A percentile compares a stretch with the other conserved stretches of the same genome.
Conservation (phyloP, 2,888 invertebrate species). For the Tenodera sinensis region DNA sequence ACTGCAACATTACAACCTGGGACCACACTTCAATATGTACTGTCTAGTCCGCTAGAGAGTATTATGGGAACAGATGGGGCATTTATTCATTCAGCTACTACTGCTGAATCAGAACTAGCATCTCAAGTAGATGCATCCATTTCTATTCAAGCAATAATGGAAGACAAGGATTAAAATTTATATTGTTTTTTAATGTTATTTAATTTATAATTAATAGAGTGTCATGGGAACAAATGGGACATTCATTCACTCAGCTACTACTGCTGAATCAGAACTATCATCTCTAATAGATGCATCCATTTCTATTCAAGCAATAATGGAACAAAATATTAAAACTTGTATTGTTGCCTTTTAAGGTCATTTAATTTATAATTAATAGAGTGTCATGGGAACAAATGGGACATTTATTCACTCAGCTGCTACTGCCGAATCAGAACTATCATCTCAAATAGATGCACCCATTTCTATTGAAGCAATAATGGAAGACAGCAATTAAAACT, state of each 20-base stretch:
- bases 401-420: conserved; percentile 13
- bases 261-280: background rate
- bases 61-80: conserved; percentile 5
- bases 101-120: background rate
- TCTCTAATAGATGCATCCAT: background rate
- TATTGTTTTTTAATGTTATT: no score
- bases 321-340: no score
- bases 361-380: no score
- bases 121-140: background rate
- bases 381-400: conserved; percentile 3
- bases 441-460: background rate
- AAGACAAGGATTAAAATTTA: background rate
- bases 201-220: background rate
- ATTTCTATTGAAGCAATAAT: conserved; percentile 5
- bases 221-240: conserved; percentile 6
- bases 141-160: conserved; percentile 2
- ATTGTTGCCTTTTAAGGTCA: no score
- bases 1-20: conserved; percentile 17
- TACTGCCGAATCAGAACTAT: background rate
- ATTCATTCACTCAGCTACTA: conserved; percentile 12
- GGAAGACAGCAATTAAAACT: background rate
- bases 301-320: no score
- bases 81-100: conserved; percentile 11
- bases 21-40: conserved; percentile 15
- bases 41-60: conserved; percentile 18